phyloP scores from a whole-genome alignment of 2,888 invertebrate genomes.

The Nomada hirtipes region DNA sequence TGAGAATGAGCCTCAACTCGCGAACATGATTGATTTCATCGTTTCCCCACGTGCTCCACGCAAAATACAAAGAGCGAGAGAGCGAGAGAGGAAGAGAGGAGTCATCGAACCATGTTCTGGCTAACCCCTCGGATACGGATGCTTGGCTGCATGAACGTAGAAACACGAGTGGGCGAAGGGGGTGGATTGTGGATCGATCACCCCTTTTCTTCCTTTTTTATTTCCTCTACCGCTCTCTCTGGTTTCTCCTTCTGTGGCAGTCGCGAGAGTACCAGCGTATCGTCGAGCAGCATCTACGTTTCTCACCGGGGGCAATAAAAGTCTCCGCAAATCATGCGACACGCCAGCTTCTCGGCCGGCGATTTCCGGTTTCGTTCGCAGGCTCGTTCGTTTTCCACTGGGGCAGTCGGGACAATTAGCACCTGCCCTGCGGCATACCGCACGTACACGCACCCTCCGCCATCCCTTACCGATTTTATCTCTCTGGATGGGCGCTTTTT shows the following conservation, averaged over 20 bases:
- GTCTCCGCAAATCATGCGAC: conserved; percentile 82
- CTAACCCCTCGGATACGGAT: conserved; percentile 66
- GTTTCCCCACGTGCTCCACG: conserved; percentile 16
- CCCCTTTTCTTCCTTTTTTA: conserved; percentile 31
- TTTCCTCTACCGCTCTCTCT: background rate
- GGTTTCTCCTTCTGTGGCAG: background rate
- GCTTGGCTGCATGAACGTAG: conserved; percentile 54
- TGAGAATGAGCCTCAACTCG: conserved; percentile 27
- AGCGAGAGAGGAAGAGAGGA: conserved; percentile 32
- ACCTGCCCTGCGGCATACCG: conserved; percentile 67
- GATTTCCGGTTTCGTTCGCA: conserved; percentile 62
- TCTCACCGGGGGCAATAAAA: conserved; percentile 76
- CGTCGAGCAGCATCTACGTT: conserved; percentile 56
- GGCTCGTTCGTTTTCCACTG: conserved; percentile 56
- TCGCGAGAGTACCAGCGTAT: conserved; percentile 43
- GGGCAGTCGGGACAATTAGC: conserved; percentile 68
- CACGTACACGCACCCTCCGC: conserved; percentile 1
- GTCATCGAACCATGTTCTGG: conserved; percentile 63
- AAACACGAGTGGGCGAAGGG: conserved; percentile 28
- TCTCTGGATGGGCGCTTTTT: conserved; percentile 27
- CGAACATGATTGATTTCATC: conserved; percentile 54
- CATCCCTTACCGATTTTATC: conserved; percentile 10
- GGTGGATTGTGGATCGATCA: conserved; percentile 57
- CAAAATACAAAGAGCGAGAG: background rate
- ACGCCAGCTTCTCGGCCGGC: conserved; percentile 73